Base-by-base conservation (phyloP, 2,888 invertebrate genomes). In the Alcis repandata region DNA sequence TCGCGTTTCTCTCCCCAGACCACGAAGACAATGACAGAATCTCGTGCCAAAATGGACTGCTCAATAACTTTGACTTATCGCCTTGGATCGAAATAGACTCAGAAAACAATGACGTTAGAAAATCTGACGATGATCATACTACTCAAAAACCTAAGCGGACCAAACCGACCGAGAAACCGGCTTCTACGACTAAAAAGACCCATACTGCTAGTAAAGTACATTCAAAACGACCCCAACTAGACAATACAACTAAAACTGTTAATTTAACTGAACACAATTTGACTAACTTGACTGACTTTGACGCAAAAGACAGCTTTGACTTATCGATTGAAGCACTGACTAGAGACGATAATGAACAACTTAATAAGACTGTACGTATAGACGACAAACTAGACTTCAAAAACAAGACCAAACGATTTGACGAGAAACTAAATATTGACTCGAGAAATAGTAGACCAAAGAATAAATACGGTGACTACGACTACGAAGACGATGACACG, bases 1-100 rank as follows among this genome's bases (percentile, higher is more conserved):
- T 96, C 74, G 96, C 95, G 0, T 96, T 96, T 79, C 90, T 96
- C 6, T 91, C 95, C 9, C 84, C 94, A 0, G 95, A 96, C 75
- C 89, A 93, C 60, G 85, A 94, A 58, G 94, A 94, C 76, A 96
- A 96, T 75, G 85, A 88, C 53, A 89, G 96, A 60, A 82, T 95
- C 43, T 85, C 94, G 0, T 96, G 96, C 76, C 80, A 88, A 20
- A 93, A 94, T 72, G 88, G 92, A 52, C 78, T 94, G 1, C 86
- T 94, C 0, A 94, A 94, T 56, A 94, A 93, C 78, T 94, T 96
- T 70, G 94, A 95, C 81, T 82, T 96, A 52, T 91, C 92, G 0
- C 93, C 95, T 0, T 96, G 96, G 96, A 85, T 87, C 8, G 95
- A 96, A 84, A 81, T 93, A 56, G 84, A 83, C 71, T 82, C 83